phyloP scores from a whole-genome alignment of 2,113 vertebrate species.

The Vicugna pacos region DNA sequence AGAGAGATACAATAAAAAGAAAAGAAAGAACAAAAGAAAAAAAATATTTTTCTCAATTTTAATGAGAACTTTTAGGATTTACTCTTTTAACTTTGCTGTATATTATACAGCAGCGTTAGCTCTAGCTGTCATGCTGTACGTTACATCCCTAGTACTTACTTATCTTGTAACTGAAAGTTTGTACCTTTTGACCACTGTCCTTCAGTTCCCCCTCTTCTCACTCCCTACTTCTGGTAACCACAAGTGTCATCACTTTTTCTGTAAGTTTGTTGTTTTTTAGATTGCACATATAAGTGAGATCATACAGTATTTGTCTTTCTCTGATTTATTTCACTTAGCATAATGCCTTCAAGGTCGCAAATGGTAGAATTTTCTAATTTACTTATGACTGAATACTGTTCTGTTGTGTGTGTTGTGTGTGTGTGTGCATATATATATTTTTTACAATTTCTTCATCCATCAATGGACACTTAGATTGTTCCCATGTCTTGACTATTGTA shows the following conservation, averaged over 20 bases:
- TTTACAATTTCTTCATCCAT: neutral
- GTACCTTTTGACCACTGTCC: neutral
- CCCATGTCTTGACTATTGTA: neutral
- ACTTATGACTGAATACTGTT: neutral
- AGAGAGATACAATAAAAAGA: neutral
- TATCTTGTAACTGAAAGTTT: neutral
- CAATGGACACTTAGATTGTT: neutral
- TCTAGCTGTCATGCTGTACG: neutral
- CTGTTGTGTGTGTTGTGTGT: neutral
- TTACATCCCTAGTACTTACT: neutral
- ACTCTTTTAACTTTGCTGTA: neutral
- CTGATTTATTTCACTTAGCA: neutral
- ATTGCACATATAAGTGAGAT: neutral
- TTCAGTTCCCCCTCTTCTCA: neutral
- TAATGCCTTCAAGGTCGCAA: neutral
- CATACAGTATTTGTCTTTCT: neutral
- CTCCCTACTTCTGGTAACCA: neutral
- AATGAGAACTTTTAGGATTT: neutral
- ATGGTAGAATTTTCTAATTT: neutral
- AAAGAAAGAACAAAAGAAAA: neutral
- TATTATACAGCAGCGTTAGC: neutral
- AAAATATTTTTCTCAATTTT: neutral
- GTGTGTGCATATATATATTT: too few relatives aligned
- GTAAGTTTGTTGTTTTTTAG: neutral
- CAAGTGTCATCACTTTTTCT: neutral